Evolutionary conservation across 2,113 vertebrate species (phyloP).

Genomic region (Butorides virescens): DNA sequence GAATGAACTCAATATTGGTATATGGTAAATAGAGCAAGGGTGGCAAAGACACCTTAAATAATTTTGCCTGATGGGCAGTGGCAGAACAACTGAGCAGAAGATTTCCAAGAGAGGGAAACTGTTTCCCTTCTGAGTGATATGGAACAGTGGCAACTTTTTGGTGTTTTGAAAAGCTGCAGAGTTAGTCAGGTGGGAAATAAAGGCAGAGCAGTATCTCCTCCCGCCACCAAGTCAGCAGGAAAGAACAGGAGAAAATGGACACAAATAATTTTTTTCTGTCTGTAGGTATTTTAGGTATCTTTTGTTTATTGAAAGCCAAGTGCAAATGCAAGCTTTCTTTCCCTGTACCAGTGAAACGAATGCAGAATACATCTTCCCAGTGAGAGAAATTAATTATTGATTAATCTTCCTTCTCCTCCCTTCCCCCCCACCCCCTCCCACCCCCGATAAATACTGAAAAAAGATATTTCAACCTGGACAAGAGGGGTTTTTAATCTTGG

Average conservation of each 20-base stretch:
- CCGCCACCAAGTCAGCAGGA: neutral
- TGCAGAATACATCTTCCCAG: neutral
- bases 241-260: neutral
- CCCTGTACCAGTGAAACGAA: neutral
- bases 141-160: neutral
- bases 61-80: neutral
- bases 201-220: neutral
- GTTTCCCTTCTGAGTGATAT: neutral
- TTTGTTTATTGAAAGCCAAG: neutral
- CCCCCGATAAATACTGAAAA: neutral
- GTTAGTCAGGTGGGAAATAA: neutral
- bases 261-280: neutral
- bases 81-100: neutral
- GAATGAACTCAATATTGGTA: neutral
- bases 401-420: neutral
- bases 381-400: neutral
- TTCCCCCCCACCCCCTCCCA: fast-evolving
- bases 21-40: neutral
- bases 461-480: neutral
- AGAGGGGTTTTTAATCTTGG: neutral
- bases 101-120: neutral
- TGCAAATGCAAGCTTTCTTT: neutral
- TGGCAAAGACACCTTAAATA: neutral
- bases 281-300: neutral
- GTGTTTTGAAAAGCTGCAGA: neutral